A percentile compares a stretch with the other conserved stretches of the same genome.
Conservation (phyloP, 2,888 invertebrate species). For the Drosophila nigritarsus region DNA sequence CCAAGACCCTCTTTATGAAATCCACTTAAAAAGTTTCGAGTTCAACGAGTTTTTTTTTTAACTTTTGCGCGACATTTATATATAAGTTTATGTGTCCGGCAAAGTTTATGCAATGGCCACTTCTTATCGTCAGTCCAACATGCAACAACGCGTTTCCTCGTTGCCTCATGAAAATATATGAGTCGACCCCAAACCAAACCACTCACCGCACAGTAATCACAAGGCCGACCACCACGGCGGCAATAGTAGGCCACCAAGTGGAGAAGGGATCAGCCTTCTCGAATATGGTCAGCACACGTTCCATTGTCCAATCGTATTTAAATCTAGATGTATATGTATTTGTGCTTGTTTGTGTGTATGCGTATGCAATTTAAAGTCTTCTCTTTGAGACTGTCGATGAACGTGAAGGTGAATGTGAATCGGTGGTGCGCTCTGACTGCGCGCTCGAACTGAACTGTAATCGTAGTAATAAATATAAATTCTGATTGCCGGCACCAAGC, state of each 20-base stretch:
- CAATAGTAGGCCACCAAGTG: constrained; percentile 87
- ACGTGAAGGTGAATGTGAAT: constrained; percentile 24
- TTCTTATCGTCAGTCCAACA: constrained; percentile 47
- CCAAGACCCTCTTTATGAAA: constrained; percentile 55
- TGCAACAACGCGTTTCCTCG: constrained; percentile 42
- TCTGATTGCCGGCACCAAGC: constrained; percentile 51
- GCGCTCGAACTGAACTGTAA: constrained; percentile 61
- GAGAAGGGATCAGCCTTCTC: constrained; percentile 84
- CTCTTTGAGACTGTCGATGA: constrained; percentile 49
- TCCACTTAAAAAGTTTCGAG: constrained; percentile 77
- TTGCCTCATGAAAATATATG: constrained; percentile 57
- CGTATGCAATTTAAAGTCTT: constrained; percentile 32
- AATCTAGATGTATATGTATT: background rate
- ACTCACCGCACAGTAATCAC: constrained; percentile 86
- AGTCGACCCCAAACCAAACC: constrained; percentile 6
- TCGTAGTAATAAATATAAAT: constrained; percentile 70
- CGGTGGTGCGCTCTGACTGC: constrained; percentile 45
- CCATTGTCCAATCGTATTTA: constrained; percentile 64
- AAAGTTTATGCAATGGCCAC: constrained; percentile 60
- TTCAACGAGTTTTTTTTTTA: constrained; percentile 43
- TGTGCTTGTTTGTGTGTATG: background rate
- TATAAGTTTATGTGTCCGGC: constrained; percentile 49
- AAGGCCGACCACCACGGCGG: constrained; percentile 85
- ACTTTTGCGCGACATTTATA: constrained; percentile 65
- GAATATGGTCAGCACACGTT: constrained; percentile 81